Conservation (phyloP, 2,113 vertebrate genomes). For the Lophotis ruficrista region DNA sequence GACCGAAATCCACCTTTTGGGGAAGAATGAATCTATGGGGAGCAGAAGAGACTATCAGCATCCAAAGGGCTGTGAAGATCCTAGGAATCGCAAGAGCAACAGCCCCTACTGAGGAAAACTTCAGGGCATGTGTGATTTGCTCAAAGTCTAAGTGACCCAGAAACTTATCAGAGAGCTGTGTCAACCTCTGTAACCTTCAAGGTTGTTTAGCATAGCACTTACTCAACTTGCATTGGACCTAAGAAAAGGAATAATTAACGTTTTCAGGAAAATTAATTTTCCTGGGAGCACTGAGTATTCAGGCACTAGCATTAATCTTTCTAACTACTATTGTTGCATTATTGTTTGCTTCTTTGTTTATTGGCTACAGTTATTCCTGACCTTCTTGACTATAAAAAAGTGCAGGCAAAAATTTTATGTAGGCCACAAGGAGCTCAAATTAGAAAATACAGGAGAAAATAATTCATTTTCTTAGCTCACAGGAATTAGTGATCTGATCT, state of each 20-base stretch:
- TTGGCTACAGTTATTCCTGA: background rate
- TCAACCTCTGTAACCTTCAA: background rate
- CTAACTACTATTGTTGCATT: background rate
- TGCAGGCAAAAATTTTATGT: conserved; percentile 14
- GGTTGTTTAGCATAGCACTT: background rate
- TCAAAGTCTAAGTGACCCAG: background rate
- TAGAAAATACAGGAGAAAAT: conserved; percentile 25
- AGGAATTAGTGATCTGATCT: conserved; percentile 58
- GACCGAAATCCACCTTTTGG: background rate
- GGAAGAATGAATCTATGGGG: background rate
- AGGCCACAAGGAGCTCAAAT: conserved; percentile 42
- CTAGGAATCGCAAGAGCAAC: background rate
- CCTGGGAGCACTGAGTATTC: background rate
- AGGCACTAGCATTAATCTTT: conserved; percentile 38
- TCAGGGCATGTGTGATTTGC: background rate
- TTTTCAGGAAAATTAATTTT: conserved; percentile 44
- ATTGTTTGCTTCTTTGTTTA: background rate
- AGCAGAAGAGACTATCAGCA: background rate
- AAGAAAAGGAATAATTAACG: conserved; percentile 22
- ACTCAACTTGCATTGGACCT: background rate
- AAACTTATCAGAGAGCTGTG: background rate
- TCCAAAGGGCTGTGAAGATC: background rate
- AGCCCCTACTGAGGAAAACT: background rate
- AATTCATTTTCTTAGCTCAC: conserved; percentile 4
- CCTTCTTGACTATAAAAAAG: background rate